Base-by-base conservation (phyloP, 2,113 vertebrate genomes). In the Amblyopsis rosae region DNA sequence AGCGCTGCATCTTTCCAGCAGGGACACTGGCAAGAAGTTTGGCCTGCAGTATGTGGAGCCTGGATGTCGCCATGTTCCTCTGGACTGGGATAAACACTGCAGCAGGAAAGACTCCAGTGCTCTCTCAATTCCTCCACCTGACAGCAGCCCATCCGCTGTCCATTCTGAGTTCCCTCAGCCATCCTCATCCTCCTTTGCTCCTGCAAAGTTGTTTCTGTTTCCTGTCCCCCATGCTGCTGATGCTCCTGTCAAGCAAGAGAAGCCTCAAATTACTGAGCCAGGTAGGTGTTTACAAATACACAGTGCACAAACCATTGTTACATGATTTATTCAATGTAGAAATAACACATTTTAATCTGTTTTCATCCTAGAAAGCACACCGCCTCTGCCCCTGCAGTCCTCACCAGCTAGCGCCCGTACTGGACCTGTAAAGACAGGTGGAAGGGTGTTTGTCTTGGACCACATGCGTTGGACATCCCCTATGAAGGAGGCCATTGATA, bases 1-100 rank as follows among this genome's bases (percentile, higher is more conserved):
- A 13, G 73, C 32, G 7, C 50, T 76, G 0, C 69, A 69, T 6
- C 9, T 70, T 35, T 66, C 70, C 13, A 15, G n/a, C 69, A 76
- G 64, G 4, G 73, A 73, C 65, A 66, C 69, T 7, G 62, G 62
- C 6, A 56, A 83, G 56, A 77, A 65, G 68, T 75, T 80, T 67
- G 73, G 79, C 10, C 73, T 81, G 1, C 16, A 73, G 9, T 77
- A 73, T 8, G 4, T 45, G 15, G 65, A 77, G 53, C 73, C 61
- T 66, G 75, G 70, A 8, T 74, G 71, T 17, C 32, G 49, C 7
- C 75, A 70, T 13, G 75, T 74, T 9, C 53, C 48, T 16, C 60
- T 74, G 4, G 41, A 73, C 47, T 70, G 70, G 62, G 48, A 67
- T 13, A 77, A 77, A 16, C 62, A 77, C 63, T 69, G 46, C 17